Base-by-base conservation (phyloP, 2,797 vertebrate genomes). In the Harpagifer antarcticus region DNA sequence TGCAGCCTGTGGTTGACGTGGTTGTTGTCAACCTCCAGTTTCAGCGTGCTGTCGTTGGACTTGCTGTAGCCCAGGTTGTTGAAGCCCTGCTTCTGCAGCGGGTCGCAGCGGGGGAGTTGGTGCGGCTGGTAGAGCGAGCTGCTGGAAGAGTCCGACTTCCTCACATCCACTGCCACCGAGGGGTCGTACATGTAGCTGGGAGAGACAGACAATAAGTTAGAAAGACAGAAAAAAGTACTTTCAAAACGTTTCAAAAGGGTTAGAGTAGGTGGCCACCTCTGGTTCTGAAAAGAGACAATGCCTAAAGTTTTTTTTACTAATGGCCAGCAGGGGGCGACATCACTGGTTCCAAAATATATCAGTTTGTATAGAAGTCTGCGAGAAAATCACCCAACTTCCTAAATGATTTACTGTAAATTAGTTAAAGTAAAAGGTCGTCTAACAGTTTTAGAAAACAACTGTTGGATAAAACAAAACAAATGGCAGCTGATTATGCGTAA, bases 141-240 rank as follows among this genome's bases (percentile, higher is more conserved):
- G 74, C 43, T 81, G 0, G 86, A 64, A 0, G 88, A 82, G 82
- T 95, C 93, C 0, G 70, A 40, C 84, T 95, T 95, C 17, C 81
- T 76, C 49, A 65, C 86, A 0, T 96, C 94, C 57, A 79, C 93
- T 6, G 81, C 83, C 58, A 81, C 88, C 0, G 95, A 89, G 48
- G 97, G 94, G 66, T 98, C 96, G 66, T 97, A 95, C 91, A 97
- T 94, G 86, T 97, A 97, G 93, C 97, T 99, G 88, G 66, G 67
- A 78, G 40, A 88, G 19, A 72, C 19, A 69, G 5, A 74, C n/a
- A n/a, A n/a, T n/a, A n/a, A n/a, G n/a, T n/a, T n/a, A n/a, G n/a
- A n/a, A n/a, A n/a, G n/a, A n/a, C 1, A 17, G 9, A 71, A 52
- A 5, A 45, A 14, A 17, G 5, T 6, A 37, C 33, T 37, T 37